A percentile compares a stretch with the other conserved stretches of the same genome.
Evolutionary conservation across 2,797 vertebrate genomes (phyloP).

Genomic region (Macroramphosus scolopax): DNA sequence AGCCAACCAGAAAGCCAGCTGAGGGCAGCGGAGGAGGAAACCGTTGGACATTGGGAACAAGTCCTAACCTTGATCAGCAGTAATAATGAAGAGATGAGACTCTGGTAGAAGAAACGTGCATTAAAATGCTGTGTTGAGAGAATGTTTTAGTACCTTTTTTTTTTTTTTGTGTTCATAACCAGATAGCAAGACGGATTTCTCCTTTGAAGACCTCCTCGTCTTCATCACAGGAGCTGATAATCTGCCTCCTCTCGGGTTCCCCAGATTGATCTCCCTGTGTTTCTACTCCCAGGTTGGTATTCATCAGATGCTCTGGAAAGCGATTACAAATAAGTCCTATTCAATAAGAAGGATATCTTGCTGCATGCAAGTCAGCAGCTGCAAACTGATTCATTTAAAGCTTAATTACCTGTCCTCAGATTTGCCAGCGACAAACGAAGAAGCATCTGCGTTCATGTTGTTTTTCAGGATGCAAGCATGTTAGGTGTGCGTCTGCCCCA

Average conservation of each 20-base stretch:
- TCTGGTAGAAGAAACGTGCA: too few relatives aligned
- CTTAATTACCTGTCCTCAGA: not conserved
- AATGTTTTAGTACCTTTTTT: not conserved
- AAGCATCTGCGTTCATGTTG: too few relatives aligned
- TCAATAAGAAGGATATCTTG: too few relatives aligned
- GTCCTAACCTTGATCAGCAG: constrained; percentile 58
- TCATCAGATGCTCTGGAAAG: not conserved
- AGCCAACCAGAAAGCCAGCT: constrained; percentile 34
- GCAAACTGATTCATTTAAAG: too few relatives aligned
- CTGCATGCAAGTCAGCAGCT: too few relatives aligned
- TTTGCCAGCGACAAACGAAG: too few relatives aligned
- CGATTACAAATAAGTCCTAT: too few relatives aligned
- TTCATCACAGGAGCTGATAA: constrained; percentile 66
- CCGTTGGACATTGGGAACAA: constrained; percentile 56
- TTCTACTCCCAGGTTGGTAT: constrained; percentile 68
- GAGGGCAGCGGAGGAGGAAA: constrained; percentile 57
- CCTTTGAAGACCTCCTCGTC: constrained; percentile 66
- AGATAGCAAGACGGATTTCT: constrained; percentile 40
- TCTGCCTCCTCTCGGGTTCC: constrained; percentile 62
- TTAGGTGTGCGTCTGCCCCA: constrained; percentile 41
- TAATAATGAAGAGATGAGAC: constrained; percentile 23
- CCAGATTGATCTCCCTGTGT: constrained; percentile 42
- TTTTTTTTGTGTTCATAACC: constrained; percentile 17
- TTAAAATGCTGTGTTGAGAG: too few relatives aligned
- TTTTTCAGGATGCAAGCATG: constrained; percentile 16